A percentile compares a stretch with the other conserved stretches of the same genome.
These are phyloP conservation scores for Pyrocephalus nanus DNA, from an alignment of 2,797 vertebrate species.

Conservation along the genomic window DNA sequence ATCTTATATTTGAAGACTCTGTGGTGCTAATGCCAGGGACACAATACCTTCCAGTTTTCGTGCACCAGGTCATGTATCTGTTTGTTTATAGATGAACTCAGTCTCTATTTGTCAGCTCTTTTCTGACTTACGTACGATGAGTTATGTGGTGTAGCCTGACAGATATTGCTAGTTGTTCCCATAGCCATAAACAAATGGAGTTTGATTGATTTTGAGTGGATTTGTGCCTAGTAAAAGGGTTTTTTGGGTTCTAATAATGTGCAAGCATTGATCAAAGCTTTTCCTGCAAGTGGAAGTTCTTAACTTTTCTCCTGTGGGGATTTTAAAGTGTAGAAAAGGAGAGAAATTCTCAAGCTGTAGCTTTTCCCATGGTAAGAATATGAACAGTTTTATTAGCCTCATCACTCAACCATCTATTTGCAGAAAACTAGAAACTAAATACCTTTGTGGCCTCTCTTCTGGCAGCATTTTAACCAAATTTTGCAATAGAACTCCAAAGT, in stretches of 20 bases:
- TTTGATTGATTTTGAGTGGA: conserved; percentile 45
- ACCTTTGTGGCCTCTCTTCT: not conserved
- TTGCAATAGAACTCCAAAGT: not conserved
- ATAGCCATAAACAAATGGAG: conserved; percentile 27
- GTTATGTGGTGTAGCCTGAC: conserved; percentile 11
- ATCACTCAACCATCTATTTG: not conserved
- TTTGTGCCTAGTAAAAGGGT: conserved; percentile 29
- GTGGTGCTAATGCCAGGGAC: not conserved
- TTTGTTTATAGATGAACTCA: not conserved
- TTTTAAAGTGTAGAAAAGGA: not conserved
- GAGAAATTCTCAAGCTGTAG: not conserved
- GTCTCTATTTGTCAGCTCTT: not conserved
- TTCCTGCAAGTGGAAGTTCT: conserved; percentile 35
- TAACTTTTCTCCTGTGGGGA: not conserved
- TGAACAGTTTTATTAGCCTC: not conserved
- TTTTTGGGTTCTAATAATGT: conserved; percentile 38
- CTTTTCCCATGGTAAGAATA: not conserved
- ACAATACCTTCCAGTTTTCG: not conserved
- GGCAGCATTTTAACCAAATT: not conserved
- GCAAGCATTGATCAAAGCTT: conserved; percentile 33
- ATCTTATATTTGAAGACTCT: not conserved
- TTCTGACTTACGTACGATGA: not conserved
- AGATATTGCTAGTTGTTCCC: conserved; percentile 16
- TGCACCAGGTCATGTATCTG: not conserved
- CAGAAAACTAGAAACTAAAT: not conserved